Percentiles rank a stretch among this genome's conserved stretches.
Conservation (phyloP, 2,113 vertebrate genomes). For the Tragulus kanchil region DNA sequence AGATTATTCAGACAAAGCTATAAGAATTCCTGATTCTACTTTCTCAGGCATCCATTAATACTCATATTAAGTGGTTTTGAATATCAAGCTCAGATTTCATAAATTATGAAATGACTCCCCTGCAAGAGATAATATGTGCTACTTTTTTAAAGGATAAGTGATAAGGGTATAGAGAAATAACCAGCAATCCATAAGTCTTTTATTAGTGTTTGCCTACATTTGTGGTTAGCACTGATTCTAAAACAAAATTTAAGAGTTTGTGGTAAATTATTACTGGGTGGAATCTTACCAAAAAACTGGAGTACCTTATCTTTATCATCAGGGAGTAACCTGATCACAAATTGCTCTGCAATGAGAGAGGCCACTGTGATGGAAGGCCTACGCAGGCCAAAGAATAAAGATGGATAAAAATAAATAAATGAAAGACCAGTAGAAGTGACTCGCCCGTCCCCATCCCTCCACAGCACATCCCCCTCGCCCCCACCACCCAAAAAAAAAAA, state of each 20-base stretch:
- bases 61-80: constrained; percentile 63
- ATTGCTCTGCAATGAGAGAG: background rate
- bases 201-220: background rate
- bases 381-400: too few relatives aligned
- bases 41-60: constrained; percentile 21
- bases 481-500: too few relatives aligned
- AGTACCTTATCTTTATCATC: too few relatives aligned
- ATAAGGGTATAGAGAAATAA: constrained; percentile 10
- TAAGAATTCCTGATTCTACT: constrained; percentile 21
- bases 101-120: constrained; percentile 78
- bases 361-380: too few relatives aligned
- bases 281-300: too few relatives aligned
- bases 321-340: too few relatives aligned
- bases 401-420: too few relatives aligned
- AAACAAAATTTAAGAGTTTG: background rate
- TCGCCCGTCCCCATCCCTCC: too few relatives aligned
- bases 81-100: constrained; percentile 67
- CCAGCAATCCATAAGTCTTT: background rate
- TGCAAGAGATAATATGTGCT: constrained; percentile 73
- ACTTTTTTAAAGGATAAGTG: constrained; percentile 62
- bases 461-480: too few relatives aligned
- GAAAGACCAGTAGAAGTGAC: too few relatives aligned
- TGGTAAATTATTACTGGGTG: too few relatives aligned
- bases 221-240: background rate
- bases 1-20: constrained; percentile 41